These are phyloP conservation scores for Heliothis subflexa DNA, from an alignment of 1,140 invertebrate genomes.

Conservation along the genomic window DNA sequence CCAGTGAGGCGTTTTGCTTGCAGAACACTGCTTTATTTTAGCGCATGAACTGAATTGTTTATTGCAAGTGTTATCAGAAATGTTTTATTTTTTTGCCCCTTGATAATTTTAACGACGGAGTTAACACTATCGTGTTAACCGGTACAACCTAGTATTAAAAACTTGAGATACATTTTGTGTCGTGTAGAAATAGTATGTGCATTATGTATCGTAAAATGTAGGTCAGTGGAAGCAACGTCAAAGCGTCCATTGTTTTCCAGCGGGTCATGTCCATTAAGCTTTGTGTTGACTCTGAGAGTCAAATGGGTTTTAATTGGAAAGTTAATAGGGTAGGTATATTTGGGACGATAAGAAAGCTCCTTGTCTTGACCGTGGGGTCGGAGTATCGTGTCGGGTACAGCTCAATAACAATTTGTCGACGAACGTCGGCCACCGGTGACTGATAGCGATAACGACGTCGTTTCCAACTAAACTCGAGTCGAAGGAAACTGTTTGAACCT, in stretches of 20 bases:
- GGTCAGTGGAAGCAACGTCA: slow-evolving; percentile 43
- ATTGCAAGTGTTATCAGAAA: slow-evolving; percentile 21
- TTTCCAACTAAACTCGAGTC: slow-evolving; percentile 32
- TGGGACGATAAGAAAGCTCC: slow-evolving; percentile 50
- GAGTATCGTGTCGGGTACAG: slow-evolving; percentile 36
- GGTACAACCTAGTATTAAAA: background rate
- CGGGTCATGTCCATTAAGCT: slow-evolving; percentile 41
- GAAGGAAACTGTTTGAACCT: slow-evolving; percentile 47
- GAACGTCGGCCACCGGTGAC: slow-evolving; percentile 28
- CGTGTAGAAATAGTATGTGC: slow-evolving; percentile 9
- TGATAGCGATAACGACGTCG: slow-evolving; percentile 45
- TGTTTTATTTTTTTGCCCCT: slow-evolving; percentile 25
- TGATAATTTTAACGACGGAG: slow-evolving; percentile 39
- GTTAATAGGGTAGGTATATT: slow-evolving; percentile 29
- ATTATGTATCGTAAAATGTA: slow-evolving; percentile 34
- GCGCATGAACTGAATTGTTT: slow-evolving; percentile 23
- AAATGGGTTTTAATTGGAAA: slow-evolving; percentile 49
- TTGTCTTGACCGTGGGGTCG: slow-evolving; percentile 42
- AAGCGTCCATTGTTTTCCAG: slow-evolving; percentile 38
- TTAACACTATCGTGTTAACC: background rate
- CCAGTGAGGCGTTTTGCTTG: background rate
- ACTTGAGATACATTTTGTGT: slow-evolving; percentile 41
- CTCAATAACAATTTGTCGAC: slow-evolving; percentile 54
- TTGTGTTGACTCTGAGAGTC: slow-evolving; percentile 36
- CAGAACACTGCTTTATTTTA: slow-evolving; percentile 22